These are phyloP conservation scores for Synaphobranchus kaupii DNA, from an alignment of 2,797 vertebrate species.

Conservation along the genomic window DNA sequence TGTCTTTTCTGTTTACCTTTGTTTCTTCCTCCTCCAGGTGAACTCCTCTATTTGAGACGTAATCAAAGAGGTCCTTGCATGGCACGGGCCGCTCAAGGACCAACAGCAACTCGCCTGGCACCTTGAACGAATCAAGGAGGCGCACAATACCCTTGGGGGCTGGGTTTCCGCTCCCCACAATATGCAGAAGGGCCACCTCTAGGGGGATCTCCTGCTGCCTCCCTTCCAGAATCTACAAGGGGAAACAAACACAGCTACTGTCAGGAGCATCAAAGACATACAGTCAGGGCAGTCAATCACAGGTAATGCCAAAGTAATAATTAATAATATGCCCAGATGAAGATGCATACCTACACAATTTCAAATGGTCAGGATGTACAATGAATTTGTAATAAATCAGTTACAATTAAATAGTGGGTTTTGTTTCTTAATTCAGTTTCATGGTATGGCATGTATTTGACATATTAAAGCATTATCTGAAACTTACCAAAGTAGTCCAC, in stretches of 20 bases:
- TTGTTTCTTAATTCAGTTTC: too few relatives aligned
- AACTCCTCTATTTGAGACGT: not conserved
- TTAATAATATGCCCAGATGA: too few relatives aligned
- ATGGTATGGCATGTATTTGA: too few relatives aligned
- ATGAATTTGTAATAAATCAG: too few relatives aligned
- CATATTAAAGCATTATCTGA: not conserved
- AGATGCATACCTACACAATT: too few relatives aligned
- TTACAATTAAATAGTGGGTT: too few relatives aligned
- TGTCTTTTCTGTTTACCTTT: not conserved
- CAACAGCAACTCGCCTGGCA: not conserved
- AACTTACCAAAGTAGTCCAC: not conserved
- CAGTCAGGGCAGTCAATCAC: not conserved
- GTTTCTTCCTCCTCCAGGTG: not conserved
- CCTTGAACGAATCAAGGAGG: not conserved
- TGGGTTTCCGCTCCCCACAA: not conserved
- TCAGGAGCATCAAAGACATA: not conserved
- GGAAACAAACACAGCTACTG: not conserved
- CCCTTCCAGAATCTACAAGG: not conserved
- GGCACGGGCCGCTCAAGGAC: not conserved
- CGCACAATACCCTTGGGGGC: not conserved
- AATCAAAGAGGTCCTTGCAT: not conserved
- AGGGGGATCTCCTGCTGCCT: not conserved
- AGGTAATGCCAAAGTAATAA: not conserved
- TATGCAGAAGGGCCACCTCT: not conserved
- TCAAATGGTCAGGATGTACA: too few relatives aligned